phyloP scores from a whole-genome alignment of 1,140 invertebrate species.

The Homarus americanus region DNA sequence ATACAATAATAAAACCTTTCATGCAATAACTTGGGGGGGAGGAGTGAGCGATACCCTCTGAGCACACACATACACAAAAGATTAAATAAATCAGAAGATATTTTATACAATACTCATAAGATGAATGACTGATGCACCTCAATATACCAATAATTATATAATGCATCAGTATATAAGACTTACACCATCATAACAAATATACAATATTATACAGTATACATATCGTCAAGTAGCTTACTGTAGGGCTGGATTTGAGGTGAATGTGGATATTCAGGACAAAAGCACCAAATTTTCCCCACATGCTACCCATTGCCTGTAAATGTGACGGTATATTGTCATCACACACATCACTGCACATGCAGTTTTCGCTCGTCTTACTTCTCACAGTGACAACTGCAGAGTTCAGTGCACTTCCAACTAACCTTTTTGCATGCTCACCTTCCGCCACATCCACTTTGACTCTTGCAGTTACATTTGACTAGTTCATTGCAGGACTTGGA shows the following conservation, averaged over 20 bases:
- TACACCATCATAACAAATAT: too few species aligned
- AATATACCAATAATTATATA: conserved; percentile 1
- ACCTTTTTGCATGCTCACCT: conserved; percentile 1
- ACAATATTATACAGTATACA: too few species aligned
- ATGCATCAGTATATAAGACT: neutral
- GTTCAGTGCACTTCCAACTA: conserved; percentile 23
- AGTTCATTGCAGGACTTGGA: conserved; percentile 21
- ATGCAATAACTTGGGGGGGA: too few species aligned
- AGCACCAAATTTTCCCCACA: too few species aligned
- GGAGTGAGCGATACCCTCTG: too few species aligned
- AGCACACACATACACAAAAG: too few species aligned
- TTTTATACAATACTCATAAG: too few species aligned
- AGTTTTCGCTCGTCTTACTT: neutral
- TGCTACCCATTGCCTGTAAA: too few species aligned
- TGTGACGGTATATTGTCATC: neutral
- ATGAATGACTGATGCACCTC: too few species aligned
- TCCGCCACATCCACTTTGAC: neutral
- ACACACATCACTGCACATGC: neutral
- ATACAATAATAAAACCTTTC: too few species aligned
- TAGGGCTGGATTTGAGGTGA: neutral
- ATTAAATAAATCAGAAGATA: too few species aligned
- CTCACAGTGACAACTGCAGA: conserved; percentile 2
- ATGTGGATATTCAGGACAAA: conserved; percentile 21
- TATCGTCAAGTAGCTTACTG: neutral
- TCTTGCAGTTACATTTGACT: conserved; percentile 5